Evolutionary conservation across 2,797 vertebrate species (phyloP), one percentile per base, ranked within the genome.

Genomic region (Etheostoma nigrum): DNA sequence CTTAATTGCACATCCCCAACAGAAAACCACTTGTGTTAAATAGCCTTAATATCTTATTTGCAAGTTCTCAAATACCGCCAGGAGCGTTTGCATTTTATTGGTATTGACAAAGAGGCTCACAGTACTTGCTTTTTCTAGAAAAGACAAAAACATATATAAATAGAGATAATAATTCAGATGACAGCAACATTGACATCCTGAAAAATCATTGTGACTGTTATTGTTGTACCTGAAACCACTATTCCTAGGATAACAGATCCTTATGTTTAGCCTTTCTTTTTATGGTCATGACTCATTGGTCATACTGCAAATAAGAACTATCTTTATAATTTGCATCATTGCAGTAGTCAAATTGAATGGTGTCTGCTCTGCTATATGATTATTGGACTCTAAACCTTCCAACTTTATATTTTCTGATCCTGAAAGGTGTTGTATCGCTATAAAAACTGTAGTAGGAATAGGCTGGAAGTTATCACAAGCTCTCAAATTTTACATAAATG

Each of bases 51-150:
- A n/a, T 55, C 45, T 88, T 54, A 51, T 79, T 72, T 72, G 25
- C 55, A 55, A 45, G 30, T 61, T 76, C 40, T 82, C 65, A 33
- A 51, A 60, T 74, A 23, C 47, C 25, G 45, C 57, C 57, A 58
- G n/a, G 8, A 61, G 25, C 4, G 72, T 91, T 87, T 85, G 68
- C 72, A 86, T 85, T 69, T 83, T 76, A 74, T 59, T 71, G 51
- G 36, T 48, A 54, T 60, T 44, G 3, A 8, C 7, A 48, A 85
- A 78, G 57, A 72, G 42, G 25, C 19, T 73, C 21, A 25, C 42
- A 65, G 10, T n/a, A 18, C 25, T 45, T 53, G 12, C 2, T 52
- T 74, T 74, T 48, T 19, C 9, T 16, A 52, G 10, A 13, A 60
- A 64, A 27, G 5, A 54, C n/a, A 10, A 44, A 11, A 2, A 18